Evolutionary conservation across 1,140 invertebrate species (phyloP).

Genomic region (Rhyzopertha dominica): DNA sequence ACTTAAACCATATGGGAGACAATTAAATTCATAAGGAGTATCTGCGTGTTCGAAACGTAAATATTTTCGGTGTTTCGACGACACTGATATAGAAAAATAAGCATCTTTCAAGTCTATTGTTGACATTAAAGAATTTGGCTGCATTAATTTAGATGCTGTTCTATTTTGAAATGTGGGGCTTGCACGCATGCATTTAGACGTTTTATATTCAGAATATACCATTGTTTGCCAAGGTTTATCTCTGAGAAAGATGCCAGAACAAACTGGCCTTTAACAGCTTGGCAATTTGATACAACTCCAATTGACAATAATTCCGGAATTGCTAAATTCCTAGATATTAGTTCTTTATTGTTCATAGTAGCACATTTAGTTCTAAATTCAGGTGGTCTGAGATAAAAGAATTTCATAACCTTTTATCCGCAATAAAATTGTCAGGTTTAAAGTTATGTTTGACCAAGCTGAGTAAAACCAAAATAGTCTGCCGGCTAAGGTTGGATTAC

Average conservation of each 20-base stretch:
- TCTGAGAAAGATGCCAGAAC: conserved; percentile 31
- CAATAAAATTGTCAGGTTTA: no score
- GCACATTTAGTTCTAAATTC: neutral
- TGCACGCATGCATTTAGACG: conserved; percentile 30
- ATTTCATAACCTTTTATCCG: no score
- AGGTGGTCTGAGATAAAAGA: no score
- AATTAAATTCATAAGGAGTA: conserved; percentile 22
- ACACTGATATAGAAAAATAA: no score
- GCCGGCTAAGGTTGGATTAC: no score
- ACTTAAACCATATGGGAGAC: conserved; percentile 23
- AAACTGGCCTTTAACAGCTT: conserved; percentile 29
- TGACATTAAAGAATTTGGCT: conserved; percentile 18
- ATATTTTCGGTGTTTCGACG: no score
- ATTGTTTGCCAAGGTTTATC: conserved; percentile 26
- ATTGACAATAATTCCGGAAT: no score
- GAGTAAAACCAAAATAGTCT: no score
- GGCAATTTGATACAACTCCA: no score
- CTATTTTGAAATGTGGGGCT: conserved; percentile 34
- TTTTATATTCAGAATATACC: conserved; percentile 38
- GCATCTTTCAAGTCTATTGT: conserved; percentile 30
- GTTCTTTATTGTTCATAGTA: neutral
- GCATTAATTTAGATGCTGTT: conserved; percentile 26
- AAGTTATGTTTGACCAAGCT: no score
- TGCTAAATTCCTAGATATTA: no score
- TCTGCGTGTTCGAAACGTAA: conserved; percentile 31